Conservation (phyloP, 2,797 vertebrate genomes). For the Distichodus sexfasciatus region DNA sequence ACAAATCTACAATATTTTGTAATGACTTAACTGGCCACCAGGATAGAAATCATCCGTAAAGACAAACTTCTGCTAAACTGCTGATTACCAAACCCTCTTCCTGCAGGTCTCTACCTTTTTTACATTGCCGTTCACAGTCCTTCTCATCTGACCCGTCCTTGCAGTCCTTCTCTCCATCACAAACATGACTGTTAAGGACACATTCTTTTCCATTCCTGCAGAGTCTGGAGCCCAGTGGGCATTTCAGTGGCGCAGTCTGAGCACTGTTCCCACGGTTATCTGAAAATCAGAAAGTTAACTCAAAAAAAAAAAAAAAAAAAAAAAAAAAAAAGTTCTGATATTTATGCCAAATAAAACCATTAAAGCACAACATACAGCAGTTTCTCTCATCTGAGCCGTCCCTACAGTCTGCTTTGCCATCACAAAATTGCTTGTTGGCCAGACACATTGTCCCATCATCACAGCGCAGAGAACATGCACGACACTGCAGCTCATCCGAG, state of each 20-base stretch:
- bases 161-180: constrained; percentile 86
- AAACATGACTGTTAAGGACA: constrained; percentile 75
- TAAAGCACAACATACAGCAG: constrained; percentile 47
- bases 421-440: constrained; percentile 29
- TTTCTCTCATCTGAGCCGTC: constrained; percentile 42
- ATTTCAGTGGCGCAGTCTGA: constrained; percentile 51
- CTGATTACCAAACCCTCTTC: not conserved
- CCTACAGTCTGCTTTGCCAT: constrained; percentile 39
- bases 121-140: constrained; percentile 69
- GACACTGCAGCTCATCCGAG: constrained; percentile 61
- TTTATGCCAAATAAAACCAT: too few relatives aligned
- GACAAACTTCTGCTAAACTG: too few relatives aligned
- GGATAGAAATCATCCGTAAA: too few relatives aligned
- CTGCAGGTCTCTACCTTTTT: constrained; percentile 66
- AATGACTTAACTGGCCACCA: too few relatives aligned
- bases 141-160: constrained; percentile 85
- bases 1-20: not conserved
- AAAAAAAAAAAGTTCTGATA: not conserved
- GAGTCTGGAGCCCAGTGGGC: constrained; percentile 63
- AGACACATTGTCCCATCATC: constrained; percentile 34
- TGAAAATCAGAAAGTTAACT: constrained; percentile 2
- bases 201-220: constrained; percentile 78
- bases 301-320: not conserved
- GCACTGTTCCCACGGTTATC: not conserved
- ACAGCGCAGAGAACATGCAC: constrained; percentile 30